Percentiles rank a stretch among this genome's conserved stretches.
These are phyloP conservation scores for Augiades crinisus DNA, from an alignment of 2,888 invertebrate species.

Conservation along the genomic window DNA sequence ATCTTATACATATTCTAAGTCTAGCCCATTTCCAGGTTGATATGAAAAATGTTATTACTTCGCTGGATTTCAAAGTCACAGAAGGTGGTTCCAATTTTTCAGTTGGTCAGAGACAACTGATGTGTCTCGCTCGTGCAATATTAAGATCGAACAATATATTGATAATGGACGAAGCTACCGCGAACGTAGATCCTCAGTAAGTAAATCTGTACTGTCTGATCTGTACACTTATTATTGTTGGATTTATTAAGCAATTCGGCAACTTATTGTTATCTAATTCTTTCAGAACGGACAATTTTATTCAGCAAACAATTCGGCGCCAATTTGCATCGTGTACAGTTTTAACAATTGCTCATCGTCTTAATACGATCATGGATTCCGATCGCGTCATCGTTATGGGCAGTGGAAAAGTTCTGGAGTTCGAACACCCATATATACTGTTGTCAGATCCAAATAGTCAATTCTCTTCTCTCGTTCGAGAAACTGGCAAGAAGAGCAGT, in stretches of 20 bases:
- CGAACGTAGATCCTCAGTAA: constrained; percentile 93
- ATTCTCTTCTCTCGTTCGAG: constrained; percentile 80
- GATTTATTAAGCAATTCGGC: too few relatives aligned
- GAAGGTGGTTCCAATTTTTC: constrained; percentile 92
- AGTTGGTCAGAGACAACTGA: constrained; percentile 94
- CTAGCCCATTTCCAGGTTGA: constrained; percentile 81
- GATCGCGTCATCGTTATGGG: constrained; percentile 88
- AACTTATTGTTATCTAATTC: not conserved
- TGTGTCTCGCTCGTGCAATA: constrained; percentile 94
- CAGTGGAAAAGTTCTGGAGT: constrained; percentile 82
- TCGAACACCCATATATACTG: constrained; percentile 83
- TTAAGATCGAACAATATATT: constrained; percentile 91
- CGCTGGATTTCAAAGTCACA: constrained; percentile 85
- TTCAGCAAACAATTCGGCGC: constrained; percentile 90
- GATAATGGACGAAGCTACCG: constrained; percentile 96
- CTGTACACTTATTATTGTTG: too few relatives aligned
- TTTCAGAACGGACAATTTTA: constrained; percentile 87
- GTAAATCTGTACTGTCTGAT: too few relatives aligned
- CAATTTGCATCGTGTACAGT: constrained; percentile 92
- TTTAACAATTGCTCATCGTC: constrained; percentile 93
- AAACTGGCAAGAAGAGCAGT: constrained; percentile 81
- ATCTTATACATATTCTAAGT: constrained; percentile 45
- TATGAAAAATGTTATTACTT: constrained; percentile 84
- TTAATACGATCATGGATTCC: constrained; percentile 96
- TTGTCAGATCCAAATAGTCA: constrained; percentile 76